Conservation (phyloP, 2,888 invertebrate genomes). For the Muschampia plurimacula region DNA sequence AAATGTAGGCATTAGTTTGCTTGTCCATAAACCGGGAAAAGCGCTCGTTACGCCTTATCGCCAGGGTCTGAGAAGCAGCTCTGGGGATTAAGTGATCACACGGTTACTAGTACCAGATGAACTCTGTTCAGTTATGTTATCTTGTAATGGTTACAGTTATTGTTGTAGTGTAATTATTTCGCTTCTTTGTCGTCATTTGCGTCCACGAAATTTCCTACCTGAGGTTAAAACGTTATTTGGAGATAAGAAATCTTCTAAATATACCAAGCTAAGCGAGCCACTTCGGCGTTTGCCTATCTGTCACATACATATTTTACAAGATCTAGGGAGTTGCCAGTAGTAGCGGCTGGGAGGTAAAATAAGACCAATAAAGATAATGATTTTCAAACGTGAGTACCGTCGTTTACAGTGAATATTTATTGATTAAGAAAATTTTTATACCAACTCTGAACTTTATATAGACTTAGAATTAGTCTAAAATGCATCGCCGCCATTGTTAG, state of each 20-base stretch:
- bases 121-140: neutral
- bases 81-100: slow-evolving; percentile 9
- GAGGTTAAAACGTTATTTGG: neutral
- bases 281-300: neutral
- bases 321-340: neutral
- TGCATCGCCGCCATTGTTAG: neutral
- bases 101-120: neutral
- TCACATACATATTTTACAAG: slow-evolving; percentile 4
- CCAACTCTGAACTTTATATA: neutral
- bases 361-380: slow-evolving; percentile 1
- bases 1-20: slow-evolving; percentile 11
- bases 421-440: neutral
- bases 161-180: slow-evolving; percentile 7
- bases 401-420: neutral
- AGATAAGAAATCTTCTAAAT: neutral
- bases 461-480: neutral
- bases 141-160: slow-evolving; percentile 5
- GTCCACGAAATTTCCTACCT: neutral
- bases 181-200: slow-evolving; percentile 1
- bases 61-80: slow-evolving; percentile 4
- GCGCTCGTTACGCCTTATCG: slow-evolving; percentile 16
- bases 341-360: neutral
- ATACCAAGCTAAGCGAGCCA: neutral
- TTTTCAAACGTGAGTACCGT: neutral
- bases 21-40: slow-evolving; percentile 1